Percentiles rank a stretch among this genome's conserved stretches.
Conservation (phyloP, 2,113 vertebrate genomes). For the Petrocephalus zakoni region DNA sequence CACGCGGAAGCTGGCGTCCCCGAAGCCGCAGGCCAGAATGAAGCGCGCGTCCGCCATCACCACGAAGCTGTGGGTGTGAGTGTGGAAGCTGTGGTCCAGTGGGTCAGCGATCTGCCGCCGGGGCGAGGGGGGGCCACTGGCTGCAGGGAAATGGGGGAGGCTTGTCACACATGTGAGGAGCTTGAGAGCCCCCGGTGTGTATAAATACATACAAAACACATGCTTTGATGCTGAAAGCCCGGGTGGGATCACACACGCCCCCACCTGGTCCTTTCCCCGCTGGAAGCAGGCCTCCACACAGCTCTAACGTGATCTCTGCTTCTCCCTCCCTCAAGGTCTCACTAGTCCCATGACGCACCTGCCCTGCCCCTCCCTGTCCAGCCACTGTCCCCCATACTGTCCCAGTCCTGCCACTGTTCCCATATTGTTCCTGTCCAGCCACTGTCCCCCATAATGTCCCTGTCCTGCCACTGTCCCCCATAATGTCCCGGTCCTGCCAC, state of each 20-base stretch:
- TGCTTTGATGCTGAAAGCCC: background rate
- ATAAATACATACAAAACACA: background rate
- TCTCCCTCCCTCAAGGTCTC: background rate
- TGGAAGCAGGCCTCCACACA: background rate
- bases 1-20: conserved; percentile 97
- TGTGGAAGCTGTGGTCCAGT: conserved; percentile 91
- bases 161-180: background rate
- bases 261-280: background rate
- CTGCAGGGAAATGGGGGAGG: conserved; percentile 47
- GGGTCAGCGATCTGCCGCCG: conserved; percentile 92
- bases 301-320: background rate
- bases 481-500: too few species aligned
- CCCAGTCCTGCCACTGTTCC: too few species aligned
- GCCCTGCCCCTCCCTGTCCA: too few species aligned
- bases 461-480: conserved; percentile 29
- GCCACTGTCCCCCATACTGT: too few species aligned
- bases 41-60: conserved; percentile 91
- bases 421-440: too few species aligned
- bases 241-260: too few species aligned
- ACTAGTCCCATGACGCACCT: conserved; percentile 54
- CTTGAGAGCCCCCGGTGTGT: background rate
- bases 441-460: too few species aligned
- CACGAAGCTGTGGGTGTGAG: conserved; percentile 89
- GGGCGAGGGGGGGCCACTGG: conserved; percentile 76
- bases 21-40: conserved; percentile 92